phyloP scores from a whole-genome alignment of 2,113 vertebrate genomes.

The Lepus timidus region DNA sequence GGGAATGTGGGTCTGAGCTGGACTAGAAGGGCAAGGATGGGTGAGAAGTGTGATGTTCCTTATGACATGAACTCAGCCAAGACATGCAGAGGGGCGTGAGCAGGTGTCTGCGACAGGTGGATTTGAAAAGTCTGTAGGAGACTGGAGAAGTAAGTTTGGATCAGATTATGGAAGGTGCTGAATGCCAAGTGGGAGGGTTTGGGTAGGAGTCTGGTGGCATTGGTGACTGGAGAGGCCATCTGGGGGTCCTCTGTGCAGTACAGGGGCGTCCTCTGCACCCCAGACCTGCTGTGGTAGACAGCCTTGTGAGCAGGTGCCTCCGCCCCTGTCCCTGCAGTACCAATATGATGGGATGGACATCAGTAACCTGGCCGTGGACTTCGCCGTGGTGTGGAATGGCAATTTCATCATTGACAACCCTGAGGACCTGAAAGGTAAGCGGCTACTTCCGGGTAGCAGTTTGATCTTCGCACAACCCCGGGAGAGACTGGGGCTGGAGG shows the following conservation, averaged over 20 bases:
- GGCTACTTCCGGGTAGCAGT: neutral
- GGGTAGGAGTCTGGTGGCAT: neutral
- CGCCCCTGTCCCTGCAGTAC: constrained; percentile 89
- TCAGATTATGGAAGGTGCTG: neutral
- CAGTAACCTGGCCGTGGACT: constrained; percentile 97
- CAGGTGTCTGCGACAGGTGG: neutral
- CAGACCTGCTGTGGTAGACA: neutral
- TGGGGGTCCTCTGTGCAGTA: neutral
- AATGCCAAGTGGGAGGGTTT: neutral
- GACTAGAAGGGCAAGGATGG: neutral
- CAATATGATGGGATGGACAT: constrained; percentile 97
- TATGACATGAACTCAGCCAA: too few relatives aligned
- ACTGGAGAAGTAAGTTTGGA: neutral
- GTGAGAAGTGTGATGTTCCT: neutral
- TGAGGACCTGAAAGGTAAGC: constrained; percentile 95
- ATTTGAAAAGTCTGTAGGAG: neutral
- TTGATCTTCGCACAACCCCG: neutral
- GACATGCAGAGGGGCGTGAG: neutral
- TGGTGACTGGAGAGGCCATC: neutral
- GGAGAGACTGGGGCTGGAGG: neutral
- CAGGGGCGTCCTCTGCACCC: neutral
- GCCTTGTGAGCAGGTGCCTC: neutral
- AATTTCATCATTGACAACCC: constrained; percentile 99
- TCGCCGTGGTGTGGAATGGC: constrained; percentile 99
- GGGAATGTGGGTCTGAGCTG: neutral